Evolutionary conservation across 2,113 vertebrate genomes (phyloP), one percentile per base, ranked within the genome.

Genomic region (Paradoxurus hermaphroditus): DNA sequence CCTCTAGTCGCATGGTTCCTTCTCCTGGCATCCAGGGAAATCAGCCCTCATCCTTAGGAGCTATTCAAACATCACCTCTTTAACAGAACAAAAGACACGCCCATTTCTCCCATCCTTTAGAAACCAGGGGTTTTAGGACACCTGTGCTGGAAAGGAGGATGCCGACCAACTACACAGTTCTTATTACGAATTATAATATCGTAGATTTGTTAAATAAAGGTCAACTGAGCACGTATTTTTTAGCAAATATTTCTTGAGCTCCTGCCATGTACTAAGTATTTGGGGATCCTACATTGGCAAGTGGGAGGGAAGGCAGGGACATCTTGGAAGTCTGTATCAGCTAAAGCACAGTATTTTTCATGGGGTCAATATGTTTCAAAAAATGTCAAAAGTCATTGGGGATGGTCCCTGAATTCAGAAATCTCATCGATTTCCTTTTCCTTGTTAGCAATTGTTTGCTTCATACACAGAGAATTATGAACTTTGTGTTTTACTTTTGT

Each of bases 131-230:
- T 44, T 63, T 34, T 84, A 84, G 27, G 81, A 84, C 27, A 59
- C 41, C 15, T 83, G 27, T 62, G 36, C 9, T 9, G 44, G 39
- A 63, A 84, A 12, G 1, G 8, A 46, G 29, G 5, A 13, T 62
- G 18, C 5, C 21, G 10, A 44, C 27, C 16, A 84, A 44, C 41
- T 11, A 29, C 29, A 9, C 49, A 78, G 65, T 59, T 51, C 25
- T 78, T 79, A 23, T 36, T 63, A 16, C 49, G 36, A 63, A 65
- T 78, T 15, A 31, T 75, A 65, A 34, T 78, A 49, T 39, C 41
- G 29, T 34, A n/a, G 39, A 70, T 31, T 94, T 29, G 78, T 56
- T 90, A 68, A 72, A 29, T 83, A 63, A 92, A 90, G 68, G 68
- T 62, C 34, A 49, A 56, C 79, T 81, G 14, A 93, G 0, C 29